phyloP scores from a whole-genome alignment of 53 echinoderm and acorn worm genomes.

The Paracentrotus lividus region DNA sequence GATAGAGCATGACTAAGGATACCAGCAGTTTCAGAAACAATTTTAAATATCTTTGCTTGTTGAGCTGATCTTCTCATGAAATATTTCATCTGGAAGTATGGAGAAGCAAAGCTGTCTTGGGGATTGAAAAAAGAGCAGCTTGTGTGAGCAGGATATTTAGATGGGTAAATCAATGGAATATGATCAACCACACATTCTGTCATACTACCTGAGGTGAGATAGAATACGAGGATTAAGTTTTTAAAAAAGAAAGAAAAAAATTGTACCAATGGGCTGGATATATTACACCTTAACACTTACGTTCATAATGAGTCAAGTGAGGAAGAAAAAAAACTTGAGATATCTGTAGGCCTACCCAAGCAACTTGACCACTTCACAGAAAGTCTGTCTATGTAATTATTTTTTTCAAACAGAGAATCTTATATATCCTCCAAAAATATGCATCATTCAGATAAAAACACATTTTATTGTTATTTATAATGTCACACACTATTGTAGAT shows the following conservation, averaged over 20 bases:
- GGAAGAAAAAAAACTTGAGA: neutral
- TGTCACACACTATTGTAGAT: no score
- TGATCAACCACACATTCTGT: constrained; percentile 51
- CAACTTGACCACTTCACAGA: neutral
- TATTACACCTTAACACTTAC: neutral
- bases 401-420: no score
- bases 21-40: neutral
- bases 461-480: no score
- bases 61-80: neutral
- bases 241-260: neutral
- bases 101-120: neutral
- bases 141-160: neutral
- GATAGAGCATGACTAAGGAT: neutral
- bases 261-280: no score
- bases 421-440: no score
- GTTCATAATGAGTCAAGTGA: neutral
- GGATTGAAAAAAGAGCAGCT: neutral
- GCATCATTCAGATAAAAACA: no score
- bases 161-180: constrained; percentile 12
- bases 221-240: neutral
- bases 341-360: neutral
- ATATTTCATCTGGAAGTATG: neutral
- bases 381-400: no score
- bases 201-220: constrained; percentile 52
- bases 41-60: neutral